A percentile compares a stretch with the other conserved stretches of the same genome.
Evolutionary conservation across 2,113 vertebrate species (phyloP).

Genomic region (Boleophthalmus pectinirostris): DNA sequence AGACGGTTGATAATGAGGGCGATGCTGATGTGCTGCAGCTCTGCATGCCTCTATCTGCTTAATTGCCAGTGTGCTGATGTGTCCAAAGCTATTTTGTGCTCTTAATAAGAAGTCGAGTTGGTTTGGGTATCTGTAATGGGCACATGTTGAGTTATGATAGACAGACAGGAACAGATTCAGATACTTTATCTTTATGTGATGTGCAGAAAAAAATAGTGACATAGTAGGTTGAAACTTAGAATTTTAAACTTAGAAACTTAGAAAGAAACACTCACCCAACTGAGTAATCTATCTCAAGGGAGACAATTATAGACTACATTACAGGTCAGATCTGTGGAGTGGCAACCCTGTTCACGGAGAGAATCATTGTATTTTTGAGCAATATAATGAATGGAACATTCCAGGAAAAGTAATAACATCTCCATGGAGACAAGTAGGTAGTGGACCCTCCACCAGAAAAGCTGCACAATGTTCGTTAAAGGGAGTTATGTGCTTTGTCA

Average conservation of each 20-base stretch:
- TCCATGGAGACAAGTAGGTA: too few species aligned
- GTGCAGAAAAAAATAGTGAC: not conserved
- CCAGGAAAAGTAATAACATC: too few species aligned
- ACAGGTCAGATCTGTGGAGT: too few species aligned
- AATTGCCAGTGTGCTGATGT: constrained; percentile 28
- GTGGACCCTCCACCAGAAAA: too few species aligned
- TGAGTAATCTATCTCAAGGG: too few species aligned
- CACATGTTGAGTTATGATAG: not conserved
- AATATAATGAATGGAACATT: too few species aligned
- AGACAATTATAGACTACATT: too few species aligned
- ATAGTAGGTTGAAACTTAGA: not conserved
- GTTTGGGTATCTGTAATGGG: constrained; percentile 12
- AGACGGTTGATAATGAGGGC: constrained; percentile 45
- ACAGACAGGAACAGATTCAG: constrained; percentile 10
- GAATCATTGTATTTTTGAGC: too few species aligned
- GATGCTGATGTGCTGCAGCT: constrained; percentile 45
- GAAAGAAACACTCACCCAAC: not conserved
- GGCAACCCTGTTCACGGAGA: not conserved
- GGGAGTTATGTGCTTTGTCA: too few species aligned
- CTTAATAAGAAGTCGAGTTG: constrained; percentile 20
- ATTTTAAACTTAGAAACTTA: too few species aligned
- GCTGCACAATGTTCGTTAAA: too few species aligned
- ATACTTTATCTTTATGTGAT: not conserved
- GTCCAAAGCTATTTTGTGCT: constrained; percentile 37
- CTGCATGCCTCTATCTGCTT: constrained; percentile 21